Conservation (phyloP, 2,113 vertebrate genomes). For the Bostrychus sinensis region DNA sequence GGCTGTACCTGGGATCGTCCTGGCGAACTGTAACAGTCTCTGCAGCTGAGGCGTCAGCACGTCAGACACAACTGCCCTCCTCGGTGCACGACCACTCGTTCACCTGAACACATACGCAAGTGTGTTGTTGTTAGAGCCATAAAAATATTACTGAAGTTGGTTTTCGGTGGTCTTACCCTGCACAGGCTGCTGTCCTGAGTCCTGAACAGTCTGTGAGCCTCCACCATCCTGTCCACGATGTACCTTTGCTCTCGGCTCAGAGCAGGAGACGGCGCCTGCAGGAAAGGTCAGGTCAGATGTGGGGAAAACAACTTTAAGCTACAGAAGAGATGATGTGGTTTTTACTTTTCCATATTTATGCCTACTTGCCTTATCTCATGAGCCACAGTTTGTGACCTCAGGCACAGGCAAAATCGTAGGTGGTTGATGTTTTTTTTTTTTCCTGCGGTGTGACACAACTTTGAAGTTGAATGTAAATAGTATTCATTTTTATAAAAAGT, state of each 20-base stretch:
- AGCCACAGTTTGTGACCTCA: no score
- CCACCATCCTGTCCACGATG: constrained; percentile 86
- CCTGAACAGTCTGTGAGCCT: constrained; percentile 85
- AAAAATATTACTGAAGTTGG: background rate
- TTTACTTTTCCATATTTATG: no score
- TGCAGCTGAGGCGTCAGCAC: constrained; percentile 79
- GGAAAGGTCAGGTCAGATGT: no score
- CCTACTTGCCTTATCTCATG: no score
- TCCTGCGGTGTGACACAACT: no score
- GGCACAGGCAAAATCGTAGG: no score
- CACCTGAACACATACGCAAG: constrained; percentile 72
- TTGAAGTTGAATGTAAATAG: no score
- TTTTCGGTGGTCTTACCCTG: constrained; percentile 73
- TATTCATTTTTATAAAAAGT: no score
- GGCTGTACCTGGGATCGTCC: constrained; percentile 70
- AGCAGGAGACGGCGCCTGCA: constrained; percentile 73
- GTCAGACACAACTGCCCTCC: constrained; percentile 77
- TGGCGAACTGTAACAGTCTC: constrained; percentile 87
- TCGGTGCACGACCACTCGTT: constrained; percentile 82
- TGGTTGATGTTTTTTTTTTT: no score
- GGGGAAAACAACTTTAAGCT: no score
- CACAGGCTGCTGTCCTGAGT: constrained; percentile 79
- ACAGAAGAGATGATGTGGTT: no score
- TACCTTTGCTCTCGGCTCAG: constrained; percentile 83
- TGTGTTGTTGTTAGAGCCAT: background rate